phyloP scores from a whole-genome alignment of 2,797 vertebrate genomes.

The Gadopsis bispinosus region DNA sequence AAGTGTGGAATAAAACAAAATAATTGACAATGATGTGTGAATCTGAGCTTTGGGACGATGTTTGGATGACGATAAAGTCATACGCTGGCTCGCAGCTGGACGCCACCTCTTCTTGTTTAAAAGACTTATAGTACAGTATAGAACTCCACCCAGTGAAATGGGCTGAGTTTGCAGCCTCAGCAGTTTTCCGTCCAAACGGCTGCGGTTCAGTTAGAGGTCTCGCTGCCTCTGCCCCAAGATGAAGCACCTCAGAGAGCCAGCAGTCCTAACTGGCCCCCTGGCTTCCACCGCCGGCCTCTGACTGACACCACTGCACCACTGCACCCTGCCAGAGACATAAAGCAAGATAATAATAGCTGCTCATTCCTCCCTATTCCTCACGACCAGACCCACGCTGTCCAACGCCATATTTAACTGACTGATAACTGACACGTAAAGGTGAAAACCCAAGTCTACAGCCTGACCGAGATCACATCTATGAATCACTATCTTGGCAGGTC shows the following conservation, averaged over 20 bases:
- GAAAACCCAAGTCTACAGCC: slow-evolving; percentile 44
- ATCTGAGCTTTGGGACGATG: slow-evolving; percentile 60
- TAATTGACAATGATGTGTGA: slow-evolving; percentile 61
- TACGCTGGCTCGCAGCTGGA: slow-evolving; percentile 34
- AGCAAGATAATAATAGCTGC: slow-evolving; percentile 75
- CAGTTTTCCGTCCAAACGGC: slow-evolving; percentile 74
- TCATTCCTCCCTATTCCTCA: slow-evolving; percentile 58
- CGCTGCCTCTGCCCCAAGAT: slow-evolving; percentile 69
- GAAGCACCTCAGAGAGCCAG: slow-evolving; percentile 76
- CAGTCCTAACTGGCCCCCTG: slow-evolving; percentile 63
- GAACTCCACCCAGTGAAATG: slow-evolving; percentile 70
- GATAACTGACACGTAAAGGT: slow-evolving; percentile 67
- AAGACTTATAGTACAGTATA: slow-evolving; percentile 57
- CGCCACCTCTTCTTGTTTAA: slow-evolving; percentile 53
- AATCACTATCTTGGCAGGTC: slow-evolving; percentile 55
- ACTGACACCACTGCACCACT: slow-evolving; percentile 57
- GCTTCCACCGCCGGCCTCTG: slow-evolving; percentile 65
- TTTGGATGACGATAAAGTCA: slow-evolving; percentile 58
- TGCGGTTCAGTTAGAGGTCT: slow-evolving; percentile 81
- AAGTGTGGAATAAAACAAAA: slow-evolving; percentile 59
- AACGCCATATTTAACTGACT: slow-evolving; percentile 63
- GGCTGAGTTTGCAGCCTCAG: slow-evolving; percentile 73
- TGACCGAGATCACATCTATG: slow-evolving; percentile 47
- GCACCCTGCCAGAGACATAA: slow-evolving; percentile 70
- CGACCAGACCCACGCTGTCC: slow-evolving; percentile 50